These are phyloP conservation scores for Eupithecia subumbrata DNA, from an alignment of 2,888 invertebrate genomes.

Conservation along the genomic window DNA sequence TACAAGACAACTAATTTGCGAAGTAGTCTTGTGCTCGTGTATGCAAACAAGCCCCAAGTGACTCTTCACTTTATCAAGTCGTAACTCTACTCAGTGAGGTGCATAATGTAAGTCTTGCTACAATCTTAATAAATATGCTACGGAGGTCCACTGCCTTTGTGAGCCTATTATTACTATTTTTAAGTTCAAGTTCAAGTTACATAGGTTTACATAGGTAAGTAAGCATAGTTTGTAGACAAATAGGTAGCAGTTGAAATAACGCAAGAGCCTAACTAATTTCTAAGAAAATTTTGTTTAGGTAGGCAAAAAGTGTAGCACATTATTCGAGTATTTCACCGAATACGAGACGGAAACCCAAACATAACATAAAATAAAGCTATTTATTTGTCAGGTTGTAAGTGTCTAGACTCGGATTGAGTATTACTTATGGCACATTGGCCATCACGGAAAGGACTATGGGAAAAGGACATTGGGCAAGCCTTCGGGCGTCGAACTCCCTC, in stretches of 20 bases:
- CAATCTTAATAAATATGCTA: constrained; percentile 8
- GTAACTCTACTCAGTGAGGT: constrained; percentile 44
- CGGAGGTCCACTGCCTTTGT: not conserved
- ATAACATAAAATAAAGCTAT: constrained; percentile 45
- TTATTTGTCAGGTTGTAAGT: constrained; percentile 45
- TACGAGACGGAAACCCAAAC: constrained; percentile 45
- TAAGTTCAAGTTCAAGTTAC: too few relatives aligned
- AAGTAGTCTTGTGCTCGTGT: constrained; percentile 49
- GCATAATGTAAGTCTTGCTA: constrained; percentile 28
- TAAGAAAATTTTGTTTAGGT: not conserved
- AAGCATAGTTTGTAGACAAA: too few relatives aligned
- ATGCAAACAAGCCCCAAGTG: constrained; percentile 64
- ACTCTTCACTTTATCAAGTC: constrained; percentile 57
- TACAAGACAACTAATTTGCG: constrained; percentile 53
- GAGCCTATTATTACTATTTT: not conserved
- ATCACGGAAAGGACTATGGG: constrained; percentile 54
- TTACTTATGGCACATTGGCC: constrained; percentile 56
- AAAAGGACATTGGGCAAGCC: constrained; percentile 41
- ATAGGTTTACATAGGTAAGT: not conserved
- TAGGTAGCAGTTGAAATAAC: too few relatives aligned
- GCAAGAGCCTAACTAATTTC: too few relatives aligned
- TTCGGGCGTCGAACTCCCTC: constrained; percentile 34
- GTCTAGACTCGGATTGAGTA: constrained; percentile 50
- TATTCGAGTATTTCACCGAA: constrained; percentile 28
- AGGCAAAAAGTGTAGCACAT: not conserved